phyloP scores from a whole-genome alignment of 2,888 invertebrate species.

The Eupsilia transversa region DNA sequence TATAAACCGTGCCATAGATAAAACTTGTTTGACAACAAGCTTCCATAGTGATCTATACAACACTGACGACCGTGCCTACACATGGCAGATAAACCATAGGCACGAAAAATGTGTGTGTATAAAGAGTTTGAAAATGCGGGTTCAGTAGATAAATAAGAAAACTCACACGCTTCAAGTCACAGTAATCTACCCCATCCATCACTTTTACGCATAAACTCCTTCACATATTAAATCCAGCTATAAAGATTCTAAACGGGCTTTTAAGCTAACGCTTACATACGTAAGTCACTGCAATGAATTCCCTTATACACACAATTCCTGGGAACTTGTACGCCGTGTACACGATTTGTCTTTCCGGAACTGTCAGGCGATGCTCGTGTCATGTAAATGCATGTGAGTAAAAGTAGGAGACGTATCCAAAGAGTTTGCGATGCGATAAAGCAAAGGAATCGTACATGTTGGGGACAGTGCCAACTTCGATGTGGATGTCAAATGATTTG shows the following conservation, averaged over 20 bases:
- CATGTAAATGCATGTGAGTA: conserved; percentile 70
- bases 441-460: conserved; percentile 33
- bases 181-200: conserved; percentile 49
- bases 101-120: too few relatives aligned
- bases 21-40: too few relatives aligned
- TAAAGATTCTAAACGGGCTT: conserved; percentile 61
- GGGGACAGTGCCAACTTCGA: conserved; percentile 51
- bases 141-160: conserved; percentile 36
- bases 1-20: too few relatives aligned
- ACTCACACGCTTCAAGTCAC: conserved; percentile 12
- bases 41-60: too few relatives aligned
- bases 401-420: conserved; percentile 53
- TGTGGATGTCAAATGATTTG: conserved; percentile 55
- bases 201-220: conserved; percentile 54
- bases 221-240: conserved; percentile 55
- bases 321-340: conserved; percentile 69
- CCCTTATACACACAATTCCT: conserved; percentile 60
- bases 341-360: conserved; percentile 76
- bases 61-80: too few relatives aligned
- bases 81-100: too few relatives aligned
- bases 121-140: not conserved
- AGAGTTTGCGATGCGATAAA: conserved; percentile 53
- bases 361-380: conserved; percentile 75
- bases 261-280: conserved; percentile 61
- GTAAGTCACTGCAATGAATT: conserved; percentile 66